A percentile compares a stretch with the other conserved stretches of the same genome.
phyloP scores from a whole-genome alignment of 92 coral and sea anemone species.

The Metridium senile region DNA sequence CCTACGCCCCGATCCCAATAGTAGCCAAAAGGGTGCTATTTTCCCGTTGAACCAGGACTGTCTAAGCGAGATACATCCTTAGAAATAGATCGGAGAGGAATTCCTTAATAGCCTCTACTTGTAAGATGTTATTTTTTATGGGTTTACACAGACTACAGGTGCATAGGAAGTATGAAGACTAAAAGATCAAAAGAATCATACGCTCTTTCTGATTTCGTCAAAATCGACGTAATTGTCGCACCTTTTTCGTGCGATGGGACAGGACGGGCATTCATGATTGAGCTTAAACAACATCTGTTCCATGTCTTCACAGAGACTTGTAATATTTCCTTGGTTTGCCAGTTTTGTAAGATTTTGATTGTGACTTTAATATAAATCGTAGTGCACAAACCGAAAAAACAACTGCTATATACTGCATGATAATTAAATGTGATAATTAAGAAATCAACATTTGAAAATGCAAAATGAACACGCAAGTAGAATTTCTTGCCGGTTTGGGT shows the following conservation, averaged over 20 bases:
- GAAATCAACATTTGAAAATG: neutral
- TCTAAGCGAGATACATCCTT: constrained; percentile 16
- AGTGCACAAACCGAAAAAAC: neutral
- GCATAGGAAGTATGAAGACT: constrained; percentile 22
- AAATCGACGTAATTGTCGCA: constrained; percentile 40
- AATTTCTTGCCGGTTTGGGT: neutral
- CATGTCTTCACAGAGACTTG: no score
- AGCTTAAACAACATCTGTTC: constrained; percentile 12
- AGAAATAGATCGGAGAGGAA: neutral
- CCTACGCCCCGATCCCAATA: constrained; percentile 35
- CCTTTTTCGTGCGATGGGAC: constrained; percentile 39
- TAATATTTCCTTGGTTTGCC: neutral
- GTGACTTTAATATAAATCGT: neutral
- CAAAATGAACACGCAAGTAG: neutral
- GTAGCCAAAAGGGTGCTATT: constrained; percentile 13
- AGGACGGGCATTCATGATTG: constrained; percentile 25
- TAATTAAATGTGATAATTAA: neutral
- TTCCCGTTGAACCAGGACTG: constrained; percentile 26
- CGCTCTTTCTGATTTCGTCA: constrained; percentile 30
- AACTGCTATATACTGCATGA: neutral
- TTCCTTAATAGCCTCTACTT: neutral
- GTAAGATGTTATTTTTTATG: neutral
- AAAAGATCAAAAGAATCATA: constrained; percentile 7
- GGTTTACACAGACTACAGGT: constrained; percentile 4
- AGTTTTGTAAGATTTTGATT: neutral